A percentile compares a stretch with the other conserved stretches of the same genome.
Conservation (phyloP, 2,113 vertebrate species). For the Syngnathus floridae region DNA sequence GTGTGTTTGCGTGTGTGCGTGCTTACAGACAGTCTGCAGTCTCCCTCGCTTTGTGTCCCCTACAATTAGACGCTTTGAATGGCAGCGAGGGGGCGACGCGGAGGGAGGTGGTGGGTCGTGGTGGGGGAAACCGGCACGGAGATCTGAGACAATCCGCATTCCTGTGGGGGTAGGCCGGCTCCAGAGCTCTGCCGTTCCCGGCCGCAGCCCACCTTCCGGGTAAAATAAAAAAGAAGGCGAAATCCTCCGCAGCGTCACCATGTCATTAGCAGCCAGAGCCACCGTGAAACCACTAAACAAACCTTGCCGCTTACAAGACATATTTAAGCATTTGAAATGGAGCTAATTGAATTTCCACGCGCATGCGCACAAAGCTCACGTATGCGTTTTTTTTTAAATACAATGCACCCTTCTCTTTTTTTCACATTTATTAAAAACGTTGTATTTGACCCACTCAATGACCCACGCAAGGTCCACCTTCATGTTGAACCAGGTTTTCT, state of each 20-base stretch:
- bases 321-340: constrained; percentile 15
- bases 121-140: constrained; percentile 68
- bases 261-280: constrained; percentile 49
- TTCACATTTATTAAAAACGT: not conserved
- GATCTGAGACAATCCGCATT: constrained; percentile 88
- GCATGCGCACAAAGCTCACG: constrained; percentile 11
- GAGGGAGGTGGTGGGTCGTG: not conserved
- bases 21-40: constrained; percentile 67
- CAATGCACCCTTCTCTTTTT: not conserved
- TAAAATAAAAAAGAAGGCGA: constrained; percentile 33
- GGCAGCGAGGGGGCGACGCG: constrained; percentile 68
- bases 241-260: constrained; percentile 46
- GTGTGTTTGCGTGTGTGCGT: constrained; percentile 22
- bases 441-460: not conserved
- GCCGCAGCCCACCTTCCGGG: constrained; percentile 72
- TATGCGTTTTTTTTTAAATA: not conserved
- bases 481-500: too few species aligned
- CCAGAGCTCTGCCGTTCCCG: constrained; percentile 80
- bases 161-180: constrained; percentile 90
- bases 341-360: constrained; percentile 33
- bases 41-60: constrained; percentile 65
- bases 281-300: constrained; percentile 43
- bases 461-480: constrained; percentile 29
- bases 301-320: constrained; percentile 27
- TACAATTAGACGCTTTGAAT: constrained; percentile 77